Conservation (phyloP, 1,140 invertebrate genomes). For the Musca domestica region DNA sequence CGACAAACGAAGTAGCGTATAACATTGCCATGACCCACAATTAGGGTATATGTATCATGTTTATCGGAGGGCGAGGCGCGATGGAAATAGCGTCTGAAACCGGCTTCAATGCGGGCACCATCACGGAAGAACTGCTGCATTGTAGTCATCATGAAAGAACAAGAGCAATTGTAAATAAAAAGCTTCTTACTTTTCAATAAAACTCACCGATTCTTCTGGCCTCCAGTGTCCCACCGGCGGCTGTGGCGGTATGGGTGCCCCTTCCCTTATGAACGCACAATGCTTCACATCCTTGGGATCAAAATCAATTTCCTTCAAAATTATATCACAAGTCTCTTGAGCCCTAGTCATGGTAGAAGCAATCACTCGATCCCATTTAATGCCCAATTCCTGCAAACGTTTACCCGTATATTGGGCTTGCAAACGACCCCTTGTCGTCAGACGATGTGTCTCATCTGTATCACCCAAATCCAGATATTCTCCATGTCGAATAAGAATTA, state of each 20-base stretch:
- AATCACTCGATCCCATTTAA: constrained; percentile 76
- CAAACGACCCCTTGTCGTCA: constrained; percentile 77
- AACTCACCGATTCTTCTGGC: constrained; percentile 73
- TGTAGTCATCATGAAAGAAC: neutral
- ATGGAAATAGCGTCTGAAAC: constrained; percentile 91
- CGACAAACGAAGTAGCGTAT: constrained; percentile 98
- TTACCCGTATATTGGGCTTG: constrained; percentile 83
- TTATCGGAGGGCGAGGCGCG: constrained; percentile 78
- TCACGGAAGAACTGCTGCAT: constrained; percentile 89
- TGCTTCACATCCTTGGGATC: constrained; percentile 60
- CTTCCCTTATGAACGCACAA: constrained; percentile 84
- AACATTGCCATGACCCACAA: constrained; percentile 98
- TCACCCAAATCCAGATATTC: constrained; percentile 80
- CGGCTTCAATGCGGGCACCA: constrained; percentile 95
- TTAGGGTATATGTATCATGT: constrained; percentile 83
- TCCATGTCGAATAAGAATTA: constrained; percentile 92
- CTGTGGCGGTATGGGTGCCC: constrained; percentile 92
- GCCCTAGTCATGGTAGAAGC: constrained; percentile 93
- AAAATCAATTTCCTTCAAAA: constrained; percentile 57
- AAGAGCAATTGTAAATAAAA: neutral
- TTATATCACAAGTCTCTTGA: constrained; percentile 84
- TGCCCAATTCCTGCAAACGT: constrained; percentile 69
- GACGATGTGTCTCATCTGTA: constrained; percentile 70
- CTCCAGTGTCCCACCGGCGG: constrained; percentile 84
- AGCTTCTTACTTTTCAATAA: neutral